These are phyloP conservation scores for Drosophila rufa DNA, from an alignment of 1,140 invertebrate genomes.

Conservation along the genomic window DNA sequence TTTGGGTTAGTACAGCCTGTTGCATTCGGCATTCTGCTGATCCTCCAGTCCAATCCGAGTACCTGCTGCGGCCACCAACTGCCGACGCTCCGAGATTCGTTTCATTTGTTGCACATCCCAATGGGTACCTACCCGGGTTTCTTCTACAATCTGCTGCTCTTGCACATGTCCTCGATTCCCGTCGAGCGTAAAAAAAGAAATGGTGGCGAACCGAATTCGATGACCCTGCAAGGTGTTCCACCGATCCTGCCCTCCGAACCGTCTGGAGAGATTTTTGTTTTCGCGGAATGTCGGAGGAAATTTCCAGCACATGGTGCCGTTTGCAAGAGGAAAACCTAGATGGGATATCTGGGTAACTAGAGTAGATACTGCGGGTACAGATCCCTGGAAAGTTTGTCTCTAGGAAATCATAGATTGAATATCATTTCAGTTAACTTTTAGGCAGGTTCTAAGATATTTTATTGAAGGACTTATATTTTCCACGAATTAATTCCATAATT, in stretches of 20 bases:
- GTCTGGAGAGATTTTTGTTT: conserved; percentile 47
- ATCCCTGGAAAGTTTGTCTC: not conserved
- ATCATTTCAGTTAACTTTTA: not conserved
- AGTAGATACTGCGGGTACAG: conserved; percentile 51
- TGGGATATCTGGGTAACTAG: not conserved
- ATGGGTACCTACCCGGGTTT: conserved; percentile 10
- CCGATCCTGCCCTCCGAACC: conserved; percentile 57
- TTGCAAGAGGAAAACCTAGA: conserved; percentile 20
- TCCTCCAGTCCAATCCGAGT: conserved; percentile 52
- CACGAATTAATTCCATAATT: not conserved
- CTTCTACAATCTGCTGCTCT: conserved; percentile 70
- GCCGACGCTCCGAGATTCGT: conserved; percentile 66
- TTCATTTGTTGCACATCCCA: conserved; percentile 66
- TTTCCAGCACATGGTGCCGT: conserved; percentile 33
- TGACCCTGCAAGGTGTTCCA: conserved; percentile 77
- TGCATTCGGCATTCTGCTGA: conserved; percentile 61
- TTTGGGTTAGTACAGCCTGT: conserved; percentile 69
- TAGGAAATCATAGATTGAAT: not conserved
- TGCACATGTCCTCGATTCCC: conserved; percentile 71
- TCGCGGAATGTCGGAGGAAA: conserved; percentile 42
- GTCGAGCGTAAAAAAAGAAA: conserved; percentile 49
- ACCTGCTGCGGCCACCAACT: conserved; percentile 75
- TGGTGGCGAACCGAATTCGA: conserved; percentile 56
- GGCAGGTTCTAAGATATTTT: no score
- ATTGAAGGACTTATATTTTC: not conserved